Percentiles rank a stretch among this genome's conserved stretches.
Evolutionary conservation across 1,140 invertebrate genomes (phyloP).

Genomic region (Pararge aegeria): DNA sequence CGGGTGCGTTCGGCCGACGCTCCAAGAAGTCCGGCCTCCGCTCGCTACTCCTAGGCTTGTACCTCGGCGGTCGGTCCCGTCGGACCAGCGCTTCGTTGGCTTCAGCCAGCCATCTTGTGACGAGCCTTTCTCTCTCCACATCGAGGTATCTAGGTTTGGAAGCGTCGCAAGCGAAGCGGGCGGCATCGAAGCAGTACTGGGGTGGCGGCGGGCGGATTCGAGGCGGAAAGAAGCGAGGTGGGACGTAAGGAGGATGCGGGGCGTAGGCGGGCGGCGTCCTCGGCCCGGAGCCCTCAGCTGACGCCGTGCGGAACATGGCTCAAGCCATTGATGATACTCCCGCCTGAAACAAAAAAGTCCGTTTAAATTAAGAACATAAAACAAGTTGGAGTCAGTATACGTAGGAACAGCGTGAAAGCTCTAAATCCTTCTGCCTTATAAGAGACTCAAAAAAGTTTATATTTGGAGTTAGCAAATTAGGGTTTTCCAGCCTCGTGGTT

Average conservation of each 20-base stretch:
- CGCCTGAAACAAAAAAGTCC: conserved; percentile 58
- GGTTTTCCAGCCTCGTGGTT: too few species aligned
- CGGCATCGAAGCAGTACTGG: conserved; percentile 77
- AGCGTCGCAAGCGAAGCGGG: conserved; percentile 74
- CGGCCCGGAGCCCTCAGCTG: conserved; percentile 71
- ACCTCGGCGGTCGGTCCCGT: conserved; percentile 60
- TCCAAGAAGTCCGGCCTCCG: conserved; percentile 64
- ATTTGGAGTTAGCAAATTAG: too few species aligned
- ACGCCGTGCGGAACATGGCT: conserved; percentile 73
- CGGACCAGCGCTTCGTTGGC: conserved; percentile 73
- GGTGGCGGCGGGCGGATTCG: conserved; percentile 68
- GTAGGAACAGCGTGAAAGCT: too few species aligned
- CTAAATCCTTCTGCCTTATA: too few species aligned
- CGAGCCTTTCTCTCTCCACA: conserved; percentile 70
- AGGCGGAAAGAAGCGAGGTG: conserved; percentile 66
- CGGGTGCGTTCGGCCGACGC: conserved; percentile 62
- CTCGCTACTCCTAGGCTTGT: conserved; percentile 68
- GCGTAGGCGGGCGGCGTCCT: conserved; percentile 72
- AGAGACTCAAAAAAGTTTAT: too few species aligned
- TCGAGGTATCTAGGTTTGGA: conserved; percentile 73
- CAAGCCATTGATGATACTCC: conserved; percentile 62
- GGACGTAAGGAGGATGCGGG: conserved; percentile 58
- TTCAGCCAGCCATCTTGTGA: conserved; percentile 77
- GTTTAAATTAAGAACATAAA: too few species aligned
- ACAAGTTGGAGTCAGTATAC: neutral